These are phyloP conservation scores for Zeus faber DNA, from an alignment of 2,113 vertebrate species.

Conservation along the genomic window DNA sequence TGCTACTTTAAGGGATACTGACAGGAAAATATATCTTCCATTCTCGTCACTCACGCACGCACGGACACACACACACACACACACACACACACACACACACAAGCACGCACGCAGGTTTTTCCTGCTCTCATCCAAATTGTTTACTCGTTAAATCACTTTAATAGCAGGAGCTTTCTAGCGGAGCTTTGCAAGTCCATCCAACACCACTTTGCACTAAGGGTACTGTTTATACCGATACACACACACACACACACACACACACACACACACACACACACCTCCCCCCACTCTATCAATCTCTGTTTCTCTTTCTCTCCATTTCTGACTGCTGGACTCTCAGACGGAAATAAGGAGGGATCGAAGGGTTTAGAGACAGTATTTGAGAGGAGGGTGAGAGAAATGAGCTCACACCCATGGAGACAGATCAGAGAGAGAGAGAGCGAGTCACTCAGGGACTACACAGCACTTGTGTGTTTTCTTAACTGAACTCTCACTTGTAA, in stretches of 20 bases:
- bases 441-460: no score
- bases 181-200: constrained; percentile 35
- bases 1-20: no score
- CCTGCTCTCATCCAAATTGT: constrained; percentile 40
- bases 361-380: no score
- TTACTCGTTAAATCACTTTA: constrained; percentile 39
- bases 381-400: neutral
- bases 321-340: neutral
- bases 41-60: constrained; percentile 9
- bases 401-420: neutral
- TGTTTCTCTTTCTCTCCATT: neutral
- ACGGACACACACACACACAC: constrained; percentile 8
- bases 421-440: neutral
- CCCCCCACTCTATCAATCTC: neutral
- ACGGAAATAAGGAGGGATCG: constrained; percentile 8
- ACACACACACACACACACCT: neutral
- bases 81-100: neutral
- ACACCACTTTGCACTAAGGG: constrained; percentile 42
- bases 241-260: neutral
- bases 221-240: constrained; percentile 36
- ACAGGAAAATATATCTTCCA: neutral
- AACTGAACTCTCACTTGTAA: no score
- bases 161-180: constrained; percentile 39
- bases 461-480: no score
- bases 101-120: neutral